Evolutionary conservation across 2,888 invertebrate species (phyloP), one percentile per base, ranked within the genome.

Genomic region (Meganola albula): DNA sequence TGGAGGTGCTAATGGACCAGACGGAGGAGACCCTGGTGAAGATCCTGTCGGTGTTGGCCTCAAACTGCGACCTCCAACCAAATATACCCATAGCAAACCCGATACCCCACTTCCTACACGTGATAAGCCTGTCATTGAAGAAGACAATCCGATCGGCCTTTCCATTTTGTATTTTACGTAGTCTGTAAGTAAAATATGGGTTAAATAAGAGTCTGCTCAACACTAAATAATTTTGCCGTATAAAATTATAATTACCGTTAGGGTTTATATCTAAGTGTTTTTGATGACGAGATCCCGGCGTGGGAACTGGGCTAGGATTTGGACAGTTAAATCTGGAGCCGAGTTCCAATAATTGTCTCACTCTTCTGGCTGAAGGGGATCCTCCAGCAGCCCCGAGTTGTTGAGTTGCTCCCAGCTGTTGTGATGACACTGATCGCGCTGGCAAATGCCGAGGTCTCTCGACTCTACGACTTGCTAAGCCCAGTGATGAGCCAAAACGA

Each of bases 91-190:
- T 3, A 97, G 84, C 88, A 97, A 91, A 4, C 97, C 97, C 30
- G 94, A 95, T 8, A 95, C 90, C 1, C 89, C 85, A 40, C 74
- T 85, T 24, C 83, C 66, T 1, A 85, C 56, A 1, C 87, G 80
- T 1, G 88, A 83, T 14, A 87, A 49, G 7, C 88, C 87, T 1
- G 88, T 85, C 73, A 88, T 89, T 25, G 88, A 89, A 24, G 86
- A 87, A 31, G 89, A 89, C 24, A 89, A 80, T 9, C 87, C 87
- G 11, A 88, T 91, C 2, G 79, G 72, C 63, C 94, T 94, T 61
- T 96, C 95, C 61, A 95, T 90, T 83, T 95, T 96, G 79, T 96
- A 96, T 85, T 96, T 95, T 61, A 94, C 90, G 80, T 96, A 96
- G 87, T 96, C 93, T 91, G 85, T 1, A 87, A 43, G 3, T 23